Evolutionary conservation across 2,888 invertebrate species (phyloP).

Genomic region (Malthinus seriepunctatus): DNA sequence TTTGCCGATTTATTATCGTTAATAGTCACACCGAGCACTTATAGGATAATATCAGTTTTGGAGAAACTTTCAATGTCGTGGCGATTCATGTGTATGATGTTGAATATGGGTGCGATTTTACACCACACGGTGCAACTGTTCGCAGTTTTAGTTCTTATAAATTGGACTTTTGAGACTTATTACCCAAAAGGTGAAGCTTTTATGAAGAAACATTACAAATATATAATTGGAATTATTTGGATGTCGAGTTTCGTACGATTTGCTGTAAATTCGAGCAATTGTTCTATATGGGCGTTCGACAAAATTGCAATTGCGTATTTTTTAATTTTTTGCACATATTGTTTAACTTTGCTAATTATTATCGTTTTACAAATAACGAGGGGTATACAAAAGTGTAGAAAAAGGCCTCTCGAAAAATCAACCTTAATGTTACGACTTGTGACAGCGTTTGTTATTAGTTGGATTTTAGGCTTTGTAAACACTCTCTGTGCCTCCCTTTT

Average conservation of each 20-base stretch:
- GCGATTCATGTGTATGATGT: conserved; percentile 1
- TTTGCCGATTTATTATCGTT: conserved; percentile 12
- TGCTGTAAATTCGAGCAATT: no score
- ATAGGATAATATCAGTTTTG: conserved; percentile 4
- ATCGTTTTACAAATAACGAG: conserved; percentile 1
- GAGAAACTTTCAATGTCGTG: conserved; percentile 1
- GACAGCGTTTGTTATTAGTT: neutral
- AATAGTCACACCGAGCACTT: conserved; percentile 11
- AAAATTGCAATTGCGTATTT: no score
- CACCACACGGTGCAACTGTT: neutral
- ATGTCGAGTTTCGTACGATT: neutral
- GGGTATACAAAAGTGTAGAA: conserved; percentile 8
- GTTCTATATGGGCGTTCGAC: no score
- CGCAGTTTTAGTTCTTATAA: neutral
- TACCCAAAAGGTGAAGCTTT: neutral
- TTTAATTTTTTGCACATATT: neutral
- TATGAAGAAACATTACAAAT: neutral
- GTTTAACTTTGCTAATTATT: neutral
- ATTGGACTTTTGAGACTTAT: conserved; percentile 8
- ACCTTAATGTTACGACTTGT: neutral
- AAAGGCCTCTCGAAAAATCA: conserved; percentile 1
- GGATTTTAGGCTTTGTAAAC: neutral
- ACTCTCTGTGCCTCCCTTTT: no score
- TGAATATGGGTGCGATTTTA: neutral
- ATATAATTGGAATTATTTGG: conserved; percentile 5